phyloP scores from a whole-genome alignment of 2,888 invertebrate genomes.

The Callosobruchus maculatus region DNA sequence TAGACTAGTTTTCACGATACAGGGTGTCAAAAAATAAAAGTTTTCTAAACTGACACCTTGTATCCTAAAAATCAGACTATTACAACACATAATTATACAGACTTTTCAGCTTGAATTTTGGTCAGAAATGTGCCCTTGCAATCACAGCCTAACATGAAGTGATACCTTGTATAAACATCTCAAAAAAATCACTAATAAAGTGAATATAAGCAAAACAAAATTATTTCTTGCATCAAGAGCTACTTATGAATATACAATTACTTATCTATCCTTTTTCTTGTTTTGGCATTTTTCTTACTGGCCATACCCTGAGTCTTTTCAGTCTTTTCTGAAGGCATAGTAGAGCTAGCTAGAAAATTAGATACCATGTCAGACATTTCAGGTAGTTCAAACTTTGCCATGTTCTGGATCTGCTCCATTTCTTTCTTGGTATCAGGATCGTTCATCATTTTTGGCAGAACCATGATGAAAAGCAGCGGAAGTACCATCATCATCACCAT shows the following conservation, averaged over 20 bases:
- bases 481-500: conserved; percentile 98
- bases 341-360: conserved; percentile 69
- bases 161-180: too few species aligned
- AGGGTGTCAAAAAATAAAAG: too few species aligned
- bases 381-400: conserved; percentile 82
- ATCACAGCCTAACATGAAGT: too few species aligned
- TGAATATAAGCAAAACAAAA: neutral
- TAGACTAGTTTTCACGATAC: too few species aligned
- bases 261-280: conserved; percentile 22
- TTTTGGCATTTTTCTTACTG: conserved; percentile 17
- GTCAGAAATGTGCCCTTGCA: too few species aligned
- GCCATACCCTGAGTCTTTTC: conserved; percentile 8
- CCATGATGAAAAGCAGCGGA: conserved; percentile 84
- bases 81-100: too few species aligned
- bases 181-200: too few species aligned
- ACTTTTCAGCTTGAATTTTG: too few species aligned
- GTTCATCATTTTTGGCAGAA: conserved; percentile 94
- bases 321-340: conserved; percentile 9
- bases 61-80: neutral
- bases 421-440: conserved; percentile 97
- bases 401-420: conserved; percentile 83
- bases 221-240: neutral
- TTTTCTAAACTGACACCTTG: too few species aligned
- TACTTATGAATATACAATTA: conserved; percentile 3
- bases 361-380: conserved; percentile 96